phyloP scores from a whole-genome alignment of 2,113 vertebrate genomes.

The Podarcis muralis region DNA sequence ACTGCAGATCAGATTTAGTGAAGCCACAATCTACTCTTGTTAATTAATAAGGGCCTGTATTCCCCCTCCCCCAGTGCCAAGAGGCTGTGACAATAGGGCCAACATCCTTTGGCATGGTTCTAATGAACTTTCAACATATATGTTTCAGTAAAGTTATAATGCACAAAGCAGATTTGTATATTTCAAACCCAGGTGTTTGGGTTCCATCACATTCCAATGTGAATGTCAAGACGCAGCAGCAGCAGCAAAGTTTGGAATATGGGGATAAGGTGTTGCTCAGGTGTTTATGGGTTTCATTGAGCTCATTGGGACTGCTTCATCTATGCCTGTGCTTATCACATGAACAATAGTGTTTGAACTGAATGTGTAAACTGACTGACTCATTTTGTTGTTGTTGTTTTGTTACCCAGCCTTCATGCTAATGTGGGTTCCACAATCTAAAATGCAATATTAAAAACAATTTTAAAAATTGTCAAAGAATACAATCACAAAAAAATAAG shows the following conservation, averaged over 20 bases:
- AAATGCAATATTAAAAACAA: too few species aligned
- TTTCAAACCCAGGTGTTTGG: background rate
- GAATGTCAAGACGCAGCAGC: background rate
- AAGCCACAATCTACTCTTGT: slow-evolving; percentile 38
- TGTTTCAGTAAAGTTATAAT: background rate
- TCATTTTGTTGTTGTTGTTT: background rate
- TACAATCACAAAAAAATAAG: too few species aligned
- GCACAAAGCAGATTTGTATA: background rate
- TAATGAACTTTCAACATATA: background rate
- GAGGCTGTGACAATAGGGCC: accelerated
- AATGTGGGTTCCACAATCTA: too few species aligned
- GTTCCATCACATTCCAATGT: background rate
- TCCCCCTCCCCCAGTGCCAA: slow-evolving; percentile 16
- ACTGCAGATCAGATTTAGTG: slow-evolving; percentile 59
- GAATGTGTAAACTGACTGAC: background rate
- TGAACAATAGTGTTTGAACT: background rate
- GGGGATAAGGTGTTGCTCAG: background rate
- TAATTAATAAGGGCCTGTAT: slow-evolving; percentile 59
- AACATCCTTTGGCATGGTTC: background rate
- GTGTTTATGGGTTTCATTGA: background rate
- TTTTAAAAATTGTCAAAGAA: too few species aligned
- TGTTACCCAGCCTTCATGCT: too few species aligned
- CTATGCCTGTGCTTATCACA: background rate
- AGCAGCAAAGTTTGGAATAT: background rate
- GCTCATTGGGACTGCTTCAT: background rate